Base-by-base conservation (phyloP, 2,113 vertebrate genomes). In the Todiramphus saurophagus region DNA sequence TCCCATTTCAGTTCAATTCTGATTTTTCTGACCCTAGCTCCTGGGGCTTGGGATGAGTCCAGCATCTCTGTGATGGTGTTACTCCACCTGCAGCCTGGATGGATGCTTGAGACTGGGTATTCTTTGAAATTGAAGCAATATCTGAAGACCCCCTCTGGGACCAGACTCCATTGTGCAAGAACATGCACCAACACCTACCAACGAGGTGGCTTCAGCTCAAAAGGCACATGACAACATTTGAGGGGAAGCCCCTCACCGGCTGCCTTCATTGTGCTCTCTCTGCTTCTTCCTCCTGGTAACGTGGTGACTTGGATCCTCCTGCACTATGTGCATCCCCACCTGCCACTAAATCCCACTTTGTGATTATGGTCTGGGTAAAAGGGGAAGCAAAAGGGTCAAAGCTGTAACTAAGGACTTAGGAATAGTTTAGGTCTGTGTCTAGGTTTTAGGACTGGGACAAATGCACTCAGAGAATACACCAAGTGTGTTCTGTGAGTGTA, bases 41-140 rank as follows among this genome's bases (percentile, higher is more conserved):
- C 94, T 91, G 89, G 93, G 87, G 89, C 80, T 96, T 97, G 96
- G 95, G 91, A 94, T 87, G 86, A 33, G 77, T 95, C 96, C 96
- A 96, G 68, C 60, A 37, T 84, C 39, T 89, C 91, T n/a, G 73
- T 92, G 89, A 94, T 92, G 87, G 60, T 94, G 80, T 60, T 92
- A 44, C 83, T 95, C 83, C 91, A 97, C 96, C 96, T 96, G 95
- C 93, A 89, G 89, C 80, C 73, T 59, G 51, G 5, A 18, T 35
- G 46, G 44, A 66, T 56, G 28, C 21, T 53, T 53, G 44, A 81
- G 17, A 20, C 10, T 6, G 41, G 13, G 0, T 60, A 11, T n/a
- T 70, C 89, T 66, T 58, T 50, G 60, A 70, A 89, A 87, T 7
- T 50, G 56, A 64, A 78, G 20, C 25, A 23, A 4, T 41, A 81